phyloP scores from a whole-genome alignment of 2,113 vertebrate species.

The Hoplias malabaricus region DNA sequence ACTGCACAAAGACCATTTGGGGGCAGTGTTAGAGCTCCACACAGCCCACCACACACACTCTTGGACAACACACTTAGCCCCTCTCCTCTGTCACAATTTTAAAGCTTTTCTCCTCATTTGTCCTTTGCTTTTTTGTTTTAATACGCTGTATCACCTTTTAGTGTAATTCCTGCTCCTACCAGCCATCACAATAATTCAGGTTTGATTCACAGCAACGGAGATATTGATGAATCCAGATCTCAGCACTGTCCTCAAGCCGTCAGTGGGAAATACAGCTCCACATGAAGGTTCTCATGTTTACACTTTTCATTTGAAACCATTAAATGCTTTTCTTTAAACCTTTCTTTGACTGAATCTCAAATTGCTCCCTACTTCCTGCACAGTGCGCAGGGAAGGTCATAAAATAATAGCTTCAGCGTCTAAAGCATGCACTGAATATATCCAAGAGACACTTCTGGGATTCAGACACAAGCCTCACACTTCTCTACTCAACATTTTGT shows the following conservation, averaged over 20 bases:
- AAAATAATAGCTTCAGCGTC: no score
- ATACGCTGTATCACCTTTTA: neutral
- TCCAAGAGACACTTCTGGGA: no score
- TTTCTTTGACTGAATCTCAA: no score
- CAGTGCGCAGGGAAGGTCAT: no score
- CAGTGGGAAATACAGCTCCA: neutral
- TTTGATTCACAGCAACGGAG: neutral
- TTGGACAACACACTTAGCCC: neutral
- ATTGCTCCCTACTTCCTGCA: no score
- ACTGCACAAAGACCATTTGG: conserved; percentile 9
- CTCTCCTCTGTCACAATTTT: neutral
- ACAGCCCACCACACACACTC: neutral
- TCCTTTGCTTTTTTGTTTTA: neutral
- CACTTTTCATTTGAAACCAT: neutral
- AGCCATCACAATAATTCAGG: conserved; percentile 1
- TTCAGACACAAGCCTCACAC: no score
- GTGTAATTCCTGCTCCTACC: neutral
- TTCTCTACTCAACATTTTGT: no score
- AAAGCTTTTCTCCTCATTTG: neutral
- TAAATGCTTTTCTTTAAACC: neutral
- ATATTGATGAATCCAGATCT: neutral
- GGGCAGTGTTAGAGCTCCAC: conserved; percentile 31
- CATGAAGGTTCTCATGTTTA: neutral
- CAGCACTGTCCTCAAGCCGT: neutral
- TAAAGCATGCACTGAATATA: no score